Evolutionary conservation across 2,113 vertebrate species (phyloP).

Genomic region (Neodon shergylaensis): DNA sequence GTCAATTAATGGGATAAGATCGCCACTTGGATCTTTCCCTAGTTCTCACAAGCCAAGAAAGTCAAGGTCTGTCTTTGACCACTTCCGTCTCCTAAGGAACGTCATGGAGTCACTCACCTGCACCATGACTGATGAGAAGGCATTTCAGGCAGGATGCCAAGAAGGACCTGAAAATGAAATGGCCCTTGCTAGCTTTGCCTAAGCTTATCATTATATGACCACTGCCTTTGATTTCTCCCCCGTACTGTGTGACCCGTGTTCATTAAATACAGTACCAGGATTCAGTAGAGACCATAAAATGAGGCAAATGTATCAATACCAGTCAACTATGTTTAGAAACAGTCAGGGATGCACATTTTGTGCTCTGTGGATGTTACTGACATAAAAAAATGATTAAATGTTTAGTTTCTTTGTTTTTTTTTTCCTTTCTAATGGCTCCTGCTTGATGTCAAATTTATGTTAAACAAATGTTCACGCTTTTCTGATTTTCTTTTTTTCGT

Average conservation of each 20-base stretch:
- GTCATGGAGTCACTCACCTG: background rate
- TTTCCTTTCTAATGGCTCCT: background rate
- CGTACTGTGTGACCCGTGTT: background rate
- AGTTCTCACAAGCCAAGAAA: too few relatives aligned
- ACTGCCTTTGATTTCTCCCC: background rate
- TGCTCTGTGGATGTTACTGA: background rate
- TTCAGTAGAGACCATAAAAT: background rate
- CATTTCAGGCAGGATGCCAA: background rate
- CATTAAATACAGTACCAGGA: background rate
- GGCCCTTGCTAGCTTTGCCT: background rate
- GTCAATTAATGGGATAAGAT: too few relatives aligned
- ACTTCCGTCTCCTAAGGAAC: background rate
- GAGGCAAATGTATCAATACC: background rate
- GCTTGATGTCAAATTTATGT: background rate
- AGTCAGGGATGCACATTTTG: background rate
- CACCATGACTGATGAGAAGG: too few relatives aligned
- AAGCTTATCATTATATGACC: background rate
- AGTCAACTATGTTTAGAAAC: background rate
- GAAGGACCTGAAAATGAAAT: background rate
- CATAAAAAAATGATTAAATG: background rate
- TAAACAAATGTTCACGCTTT: background rate
- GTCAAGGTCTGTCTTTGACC: background rate
- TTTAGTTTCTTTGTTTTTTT: background rate
- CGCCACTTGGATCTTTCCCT: background rate
- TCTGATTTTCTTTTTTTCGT: background rate